Base-by-base conservation (phyloP, 2,888 invertebrate species). In the Lepidocyrtoides sp. region DNA sequence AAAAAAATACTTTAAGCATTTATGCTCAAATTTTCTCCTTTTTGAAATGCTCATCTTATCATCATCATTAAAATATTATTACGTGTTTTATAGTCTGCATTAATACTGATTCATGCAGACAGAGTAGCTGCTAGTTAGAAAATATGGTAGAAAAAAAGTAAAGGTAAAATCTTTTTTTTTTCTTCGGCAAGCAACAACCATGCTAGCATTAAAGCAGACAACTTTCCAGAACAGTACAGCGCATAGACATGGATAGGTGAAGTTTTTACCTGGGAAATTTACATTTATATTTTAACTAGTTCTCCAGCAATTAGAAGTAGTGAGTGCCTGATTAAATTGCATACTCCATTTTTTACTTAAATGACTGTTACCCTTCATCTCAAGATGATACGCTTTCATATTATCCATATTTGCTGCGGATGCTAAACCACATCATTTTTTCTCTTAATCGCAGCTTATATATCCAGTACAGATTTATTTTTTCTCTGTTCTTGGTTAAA, bases 191-290 rank as follows among this genome's bases (percentile, higher is more conserved):
- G n/a, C n/a, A n/a, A n/a, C n/a, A n/a, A n/a, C n/a, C n/a, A n/a
- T n/a, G n/a, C n/a, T n/a, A n/a, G n/a, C n/a, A n/a, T n/a, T n/a
- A n/a, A 5, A 8, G 14, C 8, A 44, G 14, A 44, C n/a, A 54
- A 32, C 54, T 10, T 79, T 26, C 79, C n/a, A 44, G 14, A 17
- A 1, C 20, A 41, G 2, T 3, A 5, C 20, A 75, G 20, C 17
- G 1, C 17, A 7, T 2, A 12, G 23, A 2, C 54, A 17, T 54
- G n/a, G 17, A 54, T 54, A 17, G 5, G 2, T 8, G 1, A 3
- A 32, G 7, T 41, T 72, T 41, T 41, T 72, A 72, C 48, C 41
- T 51, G 14, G 41, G 51, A 77, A 77, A 77, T 77, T 77, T 77
- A 48, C 77, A 77, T 77, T 51, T 77, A 48, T 51, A 26, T n/a